Conservation (phyloP, 2,797 vertebrate genomes). For the Chelidonichthys spinosus region DNA sequence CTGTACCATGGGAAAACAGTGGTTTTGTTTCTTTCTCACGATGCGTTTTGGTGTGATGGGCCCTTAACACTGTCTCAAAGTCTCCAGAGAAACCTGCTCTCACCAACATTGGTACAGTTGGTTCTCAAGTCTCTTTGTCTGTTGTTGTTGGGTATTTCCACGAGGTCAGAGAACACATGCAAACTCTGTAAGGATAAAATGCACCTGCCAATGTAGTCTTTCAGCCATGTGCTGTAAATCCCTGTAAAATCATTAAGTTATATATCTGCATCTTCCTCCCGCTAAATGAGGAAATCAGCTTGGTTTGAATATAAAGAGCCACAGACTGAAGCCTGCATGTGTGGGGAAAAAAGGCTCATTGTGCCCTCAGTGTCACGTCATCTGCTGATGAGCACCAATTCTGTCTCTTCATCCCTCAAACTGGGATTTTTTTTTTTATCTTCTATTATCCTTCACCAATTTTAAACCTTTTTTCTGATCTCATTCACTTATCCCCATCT, state of each 20-base stretch:
- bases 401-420: constrained; percentile 3
- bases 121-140: background rate
- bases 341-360: constrained; percentile 5
- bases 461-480: constrained; percentile 6
- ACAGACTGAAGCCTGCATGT: background rate
- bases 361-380: constrained; percentile 5
- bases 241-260: constrained; percentile 18
- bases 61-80: too few relatives aligned
- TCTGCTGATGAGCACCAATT: constrained; percentile 15
- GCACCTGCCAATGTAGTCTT: background rate
- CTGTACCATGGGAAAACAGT: too few relatives aligned
- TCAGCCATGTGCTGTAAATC: background rate
- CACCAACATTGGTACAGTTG: background rate
- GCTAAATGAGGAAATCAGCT: constrained; percentile 29
- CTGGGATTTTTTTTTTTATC: constrained; percentile 10
- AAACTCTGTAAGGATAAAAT: background rate
- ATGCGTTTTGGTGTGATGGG: too few relatives aligned
- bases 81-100: background rate
- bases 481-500: constrained; percentile 14
- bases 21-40: too few relatives aligned
- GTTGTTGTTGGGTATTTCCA: background rate
- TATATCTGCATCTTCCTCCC: constrained; percentile 5
- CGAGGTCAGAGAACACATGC: background rate
- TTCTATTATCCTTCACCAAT: constrained; percentile 3
- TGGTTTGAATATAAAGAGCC: constrained; percentile 22